Percentiles rank a stretch among this genome's conserved stretches.
These are phyloP conservation scores for Malurus splendens DNA, from an alignment of 2,797 vertebrate species.

Conservation along the genomic window DNA sequence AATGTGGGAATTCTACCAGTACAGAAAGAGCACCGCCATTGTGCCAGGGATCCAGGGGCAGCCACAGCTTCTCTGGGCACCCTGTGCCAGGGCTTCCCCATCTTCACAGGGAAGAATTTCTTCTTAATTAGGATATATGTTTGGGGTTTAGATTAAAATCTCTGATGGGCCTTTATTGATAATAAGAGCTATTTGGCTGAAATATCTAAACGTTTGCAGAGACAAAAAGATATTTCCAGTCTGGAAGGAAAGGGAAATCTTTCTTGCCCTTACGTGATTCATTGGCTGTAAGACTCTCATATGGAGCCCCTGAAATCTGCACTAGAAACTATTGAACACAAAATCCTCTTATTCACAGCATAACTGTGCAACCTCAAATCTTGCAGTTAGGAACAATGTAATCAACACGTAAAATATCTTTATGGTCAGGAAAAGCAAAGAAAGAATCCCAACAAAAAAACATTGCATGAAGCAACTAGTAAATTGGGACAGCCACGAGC, in stretches of 20 bases:
- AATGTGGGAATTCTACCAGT: background rate
- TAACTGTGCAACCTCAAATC: background rate
- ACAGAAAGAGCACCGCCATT: fast-evolving
- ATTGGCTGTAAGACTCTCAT: background rate
- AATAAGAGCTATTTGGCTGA: background rate
- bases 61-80: background rate
- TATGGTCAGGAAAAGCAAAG: background rate
- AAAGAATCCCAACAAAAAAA: background rate
- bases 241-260: background rate
- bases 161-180: background rate
- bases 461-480: background rate
- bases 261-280: background rate
- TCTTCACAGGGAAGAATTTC: background rate
- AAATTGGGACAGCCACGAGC: background rate
- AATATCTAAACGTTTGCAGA: background rate
- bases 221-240: background rate
- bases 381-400: background rate
- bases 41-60: background rate
- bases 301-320: background rate
- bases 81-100: background rate
- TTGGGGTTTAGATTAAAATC: background rate
- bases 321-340: background rate
- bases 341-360: background rate
- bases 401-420: background rate
- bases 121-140: background rate